These are phyloP conservation scores for Notothenia coriiceps DNA, from an alignment of 2,113 vertebrate genomes.

Conservation along the genomic window DNA sequence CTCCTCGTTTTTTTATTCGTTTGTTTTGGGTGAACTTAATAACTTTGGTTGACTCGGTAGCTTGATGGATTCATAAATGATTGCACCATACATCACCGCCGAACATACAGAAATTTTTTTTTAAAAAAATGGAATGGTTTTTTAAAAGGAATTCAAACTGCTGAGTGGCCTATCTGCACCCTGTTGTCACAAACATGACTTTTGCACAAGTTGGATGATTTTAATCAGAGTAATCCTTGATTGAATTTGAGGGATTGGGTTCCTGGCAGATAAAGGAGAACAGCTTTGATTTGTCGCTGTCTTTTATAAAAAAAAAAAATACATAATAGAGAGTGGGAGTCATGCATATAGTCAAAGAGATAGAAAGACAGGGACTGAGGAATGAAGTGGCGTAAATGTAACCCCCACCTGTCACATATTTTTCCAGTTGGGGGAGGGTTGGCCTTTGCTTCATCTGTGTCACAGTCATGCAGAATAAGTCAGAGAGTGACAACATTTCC, in stretches of 20 bases:
- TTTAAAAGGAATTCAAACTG: background rate
- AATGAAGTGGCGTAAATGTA: conserved; percentile 14
- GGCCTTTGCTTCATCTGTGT: conserved; percentile 26
- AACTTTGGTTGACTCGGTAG: background rate
- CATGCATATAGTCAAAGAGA: background rate
- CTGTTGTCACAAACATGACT: conserved; percentile 47
- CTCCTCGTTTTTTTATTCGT: background rate
- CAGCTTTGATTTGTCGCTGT: conserved; percentile 47
- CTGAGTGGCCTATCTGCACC: conserved; percentile 8
- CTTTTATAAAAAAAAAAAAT: conserved; percentile 16
- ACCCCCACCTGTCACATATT: conserved; percentile 22
- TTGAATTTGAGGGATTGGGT: conserved; percentile 65
- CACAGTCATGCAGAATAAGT: conserved; percentile 38
- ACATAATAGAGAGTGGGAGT: background rate
- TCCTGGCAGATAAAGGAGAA: conserved; percentile 51
- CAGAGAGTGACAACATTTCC: conserved; percentile 46
- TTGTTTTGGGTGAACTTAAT: conserved; percentile 12
- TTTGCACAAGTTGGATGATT: conserved; percentile 57
- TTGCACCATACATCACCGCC: background rate
- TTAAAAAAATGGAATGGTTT: background rate
- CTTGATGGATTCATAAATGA: background rate
- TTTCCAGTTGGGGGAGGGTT: background rate
- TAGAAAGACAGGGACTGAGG: conserved; percentile 4
- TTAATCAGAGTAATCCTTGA: conserved; percentile 70
- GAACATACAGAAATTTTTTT: background rate